Evolutionary conservation across 2,113 vertebrate species (phyloP).

Genomic region (Lophotis ruficrista): DNA sequence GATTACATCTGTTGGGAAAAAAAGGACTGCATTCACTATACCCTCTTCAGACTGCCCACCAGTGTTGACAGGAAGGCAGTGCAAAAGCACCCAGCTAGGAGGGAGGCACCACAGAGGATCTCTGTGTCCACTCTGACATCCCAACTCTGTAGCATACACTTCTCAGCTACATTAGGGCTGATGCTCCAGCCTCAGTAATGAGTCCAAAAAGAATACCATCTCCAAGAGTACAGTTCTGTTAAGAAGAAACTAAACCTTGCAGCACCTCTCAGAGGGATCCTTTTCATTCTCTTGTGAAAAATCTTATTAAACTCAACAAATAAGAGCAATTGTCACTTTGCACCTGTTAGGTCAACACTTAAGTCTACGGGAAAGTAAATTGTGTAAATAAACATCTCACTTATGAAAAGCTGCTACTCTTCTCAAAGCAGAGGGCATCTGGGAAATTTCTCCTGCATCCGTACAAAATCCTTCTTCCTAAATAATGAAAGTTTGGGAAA

Average conservation of each 20-base stretch:
- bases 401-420: conserved; percentile 86
- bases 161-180: neutral
- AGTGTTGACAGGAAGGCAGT: neutral
- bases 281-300: neutral
- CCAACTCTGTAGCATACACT: neutral
- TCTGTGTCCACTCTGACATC: neutral
- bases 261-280: neutral
- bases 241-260: neutral
- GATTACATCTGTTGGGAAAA: neutral
- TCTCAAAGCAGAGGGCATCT: conserved; percentile 75
- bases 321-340: neutral
- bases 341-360: neutral
- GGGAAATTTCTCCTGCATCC: conserved; percentile 64
- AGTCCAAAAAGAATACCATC: neutral
- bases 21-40: neutral
- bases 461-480: conserved; percentile 76
- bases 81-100: neutral
- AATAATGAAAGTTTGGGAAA: conserved; percentile 25
- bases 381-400: conserved; percentile 74
- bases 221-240: neutral
- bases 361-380: neutral
- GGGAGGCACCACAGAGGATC: neutral
- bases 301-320: neutral
- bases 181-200: neutral
- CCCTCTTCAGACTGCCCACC: neutral